These are phyloP conservation scores for Melanaphis sacchari DNA, from an alignment of 1,140 invertebrate genomes.

Conservation along the genomic window DNA sequence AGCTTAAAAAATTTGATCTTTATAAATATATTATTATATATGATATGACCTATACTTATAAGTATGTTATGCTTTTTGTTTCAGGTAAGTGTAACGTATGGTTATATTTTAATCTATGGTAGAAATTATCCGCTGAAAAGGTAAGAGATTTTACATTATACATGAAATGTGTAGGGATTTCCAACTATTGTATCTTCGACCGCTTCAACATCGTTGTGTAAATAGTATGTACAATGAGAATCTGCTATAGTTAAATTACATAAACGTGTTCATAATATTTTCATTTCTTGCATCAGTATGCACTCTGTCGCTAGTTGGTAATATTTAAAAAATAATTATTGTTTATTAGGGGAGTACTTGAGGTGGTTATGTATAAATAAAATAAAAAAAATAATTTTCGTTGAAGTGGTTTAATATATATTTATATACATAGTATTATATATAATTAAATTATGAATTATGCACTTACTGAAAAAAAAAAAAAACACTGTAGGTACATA, in stretches of 20 bases:
- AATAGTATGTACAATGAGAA: neutral
- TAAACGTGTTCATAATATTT: neutral
- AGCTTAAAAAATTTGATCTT: neutral
- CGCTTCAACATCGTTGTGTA: neutral
- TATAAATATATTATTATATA: neutral
- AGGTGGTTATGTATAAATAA: neutral
- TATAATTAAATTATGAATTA: neutral
- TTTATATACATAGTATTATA: neutral
- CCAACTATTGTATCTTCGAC: neutral
- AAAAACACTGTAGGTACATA: neutral
- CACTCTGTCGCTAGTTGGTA: neutral
- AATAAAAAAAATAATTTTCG: neutral
- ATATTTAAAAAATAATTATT: neutral
- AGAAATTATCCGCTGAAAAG: slow-evolving; percentile 32
- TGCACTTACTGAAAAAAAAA: neutral
- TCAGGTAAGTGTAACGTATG: slow-evolving; percentile 37
- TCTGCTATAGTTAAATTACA: neutral
- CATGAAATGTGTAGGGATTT: neutral
- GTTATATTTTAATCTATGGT: slow-evolving; percentile 1
- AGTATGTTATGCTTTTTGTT: slow-evolving; percentile 36
- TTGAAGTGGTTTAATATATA: neutral
- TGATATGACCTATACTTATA: neutral
- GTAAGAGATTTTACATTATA: slow-evolving; percentile 42
- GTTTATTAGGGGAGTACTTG: neutral
- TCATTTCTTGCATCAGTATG: neutral